Evolutionary conservation across 2,113 vertebrate species (phyloP), one percentile per base, ranked within the genome.

Genomic region (Struthio camelus): DNA sequence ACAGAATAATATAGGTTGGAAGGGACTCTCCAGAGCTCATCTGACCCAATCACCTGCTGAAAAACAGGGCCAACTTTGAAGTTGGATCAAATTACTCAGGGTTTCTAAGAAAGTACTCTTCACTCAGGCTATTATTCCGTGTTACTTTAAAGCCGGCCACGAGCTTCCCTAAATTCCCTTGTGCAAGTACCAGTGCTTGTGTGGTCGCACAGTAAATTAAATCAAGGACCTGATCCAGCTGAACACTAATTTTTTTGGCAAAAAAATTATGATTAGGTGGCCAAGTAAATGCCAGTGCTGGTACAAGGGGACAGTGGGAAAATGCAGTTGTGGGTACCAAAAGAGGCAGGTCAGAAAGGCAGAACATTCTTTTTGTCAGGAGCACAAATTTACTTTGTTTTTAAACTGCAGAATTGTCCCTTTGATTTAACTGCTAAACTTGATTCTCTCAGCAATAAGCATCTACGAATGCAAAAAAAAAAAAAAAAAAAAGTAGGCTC

Each of bases 221-320:
- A 34, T 80, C 38, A 51, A 54, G 73, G 84, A 93, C 91, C 40
- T 48, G 38, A 91, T 78, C 80, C 86, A 96, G 91, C 65, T 72
- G 14, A 92, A 92, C 61, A 84, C 59, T 50, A 78, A 75, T 14
- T 48, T 84, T 14, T 48, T 84, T 96, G 93, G 84, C 81, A 94
- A 85, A 95, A 82, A 82, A 20, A 20, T 78, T 69, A 85, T 7
- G 22, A 58, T 34, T 87, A 61, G 19, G 18, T 80, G 34, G 89
- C 87, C 91, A 96, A 96, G 81, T 58, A 91, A 95, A 85, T 79
- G 79, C 62, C 87, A 82, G 85, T 12, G 75, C 38, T 95, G 96
- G 79, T 94, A 94, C 25, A 70, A 62, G 75, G 12, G 34, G n/a
- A 34, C 62, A 96, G 13, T 53, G 54, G 48, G 70, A 87, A 95